Evolutionary conservation across 1,140 invertebrate species (phyloP).

Genomic region (Leptinotarsa lineolata): DNA sequence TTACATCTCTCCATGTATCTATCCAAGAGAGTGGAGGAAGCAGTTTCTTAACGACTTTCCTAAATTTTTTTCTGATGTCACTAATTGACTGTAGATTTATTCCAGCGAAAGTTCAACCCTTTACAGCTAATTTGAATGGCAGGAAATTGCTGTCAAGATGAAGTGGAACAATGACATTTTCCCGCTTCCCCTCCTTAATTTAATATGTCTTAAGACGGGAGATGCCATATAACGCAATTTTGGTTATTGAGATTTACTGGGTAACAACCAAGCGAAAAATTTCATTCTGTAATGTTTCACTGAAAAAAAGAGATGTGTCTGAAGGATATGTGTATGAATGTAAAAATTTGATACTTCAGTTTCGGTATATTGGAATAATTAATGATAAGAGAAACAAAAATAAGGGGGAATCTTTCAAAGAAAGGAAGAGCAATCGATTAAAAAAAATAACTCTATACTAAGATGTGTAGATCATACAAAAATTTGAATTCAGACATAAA

Average conservation of each 20-base stretch:
- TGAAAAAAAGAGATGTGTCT: too few species aligned
- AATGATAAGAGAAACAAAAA: too few species aligned
- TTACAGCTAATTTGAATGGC: conserved; percentile 8
- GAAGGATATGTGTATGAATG: too few species aligned
- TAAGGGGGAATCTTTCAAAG: too few species aligned
- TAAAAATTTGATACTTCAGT: too few species aligned
- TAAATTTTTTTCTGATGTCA: background rate
- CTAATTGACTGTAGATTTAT: background rate
- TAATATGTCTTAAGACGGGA: background rate
- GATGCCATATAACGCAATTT: conserved; percentile 13
- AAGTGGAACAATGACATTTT: background rate
- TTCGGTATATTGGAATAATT: too few species aligned
- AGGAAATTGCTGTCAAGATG: conserved; percentile 9
- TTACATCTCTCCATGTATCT: background rate
- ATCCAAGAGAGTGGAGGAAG: background rate
- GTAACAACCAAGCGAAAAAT: too few species aligned
- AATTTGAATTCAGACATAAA: too few species aligned
- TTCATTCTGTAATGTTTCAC: too few species aligned
- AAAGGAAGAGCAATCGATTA: too few species aligned
- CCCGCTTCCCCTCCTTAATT: conserved; percentile 3
- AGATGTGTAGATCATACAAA: too few species aligned
- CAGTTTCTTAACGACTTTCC: conserved; percentile 8
- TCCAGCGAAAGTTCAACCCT: conserved; percentile 4
- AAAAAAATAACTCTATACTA: too few species aligned
- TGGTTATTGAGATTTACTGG: conserved; percentile 6